Conservation (phyloP, 2,888 invertebrate genomes). For the Proisotoma minuta region DNA sequence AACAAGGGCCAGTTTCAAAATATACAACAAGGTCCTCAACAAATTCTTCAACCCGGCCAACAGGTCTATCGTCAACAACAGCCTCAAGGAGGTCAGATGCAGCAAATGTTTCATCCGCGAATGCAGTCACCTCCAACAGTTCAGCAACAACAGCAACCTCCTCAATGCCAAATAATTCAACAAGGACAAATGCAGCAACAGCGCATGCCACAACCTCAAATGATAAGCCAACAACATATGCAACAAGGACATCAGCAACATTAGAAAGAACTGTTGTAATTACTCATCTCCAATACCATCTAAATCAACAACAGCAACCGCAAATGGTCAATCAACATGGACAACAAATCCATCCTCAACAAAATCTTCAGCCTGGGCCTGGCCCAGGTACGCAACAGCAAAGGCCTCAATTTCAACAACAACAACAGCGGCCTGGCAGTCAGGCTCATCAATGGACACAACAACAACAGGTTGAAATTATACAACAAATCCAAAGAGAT, state of each 20-base stretch:
- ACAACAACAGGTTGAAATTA: constrained; percentile 46
- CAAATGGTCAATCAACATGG: constrained; percentile 18
- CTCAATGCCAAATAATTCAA: constrained; percentile 7
- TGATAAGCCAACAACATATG: constrained; percentile 17
- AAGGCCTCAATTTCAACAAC: constrained; percentile 11
- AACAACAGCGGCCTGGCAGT: constrained; percentile 13
- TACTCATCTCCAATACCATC: constrained; percentile 25
- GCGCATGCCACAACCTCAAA: constrained; percentile 7
- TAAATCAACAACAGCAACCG: constrained; percentile 17
- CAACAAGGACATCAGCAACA: constrained; percentile 19
- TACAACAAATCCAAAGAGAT: constrained; percentile 42
- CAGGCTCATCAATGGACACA: constrained; percentile 28
- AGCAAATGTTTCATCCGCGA: constrained; percentile 10
- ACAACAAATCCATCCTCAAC: too few relatives aligned
- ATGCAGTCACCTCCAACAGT: constrained; percentile 15
- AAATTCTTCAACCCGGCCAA: constrained; percentile 1
- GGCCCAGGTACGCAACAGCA: background rate
- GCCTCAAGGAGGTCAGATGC: constrained; percentile 1
- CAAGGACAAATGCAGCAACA: constrained; percentile 14
- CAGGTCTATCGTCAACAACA: constrained; percentile 13
- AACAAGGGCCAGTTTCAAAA: constrained; percentile 18
- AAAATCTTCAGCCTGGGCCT: background rate
- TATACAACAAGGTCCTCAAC: background rate
- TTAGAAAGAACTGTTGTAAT: constrained; percentile 14
- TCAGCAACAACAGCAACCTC: constrained; percentile 24